Evolutionary conservation across 2,797 vertebrate species (phyloP).

Genomic region (Falco naumanni): DNA sequence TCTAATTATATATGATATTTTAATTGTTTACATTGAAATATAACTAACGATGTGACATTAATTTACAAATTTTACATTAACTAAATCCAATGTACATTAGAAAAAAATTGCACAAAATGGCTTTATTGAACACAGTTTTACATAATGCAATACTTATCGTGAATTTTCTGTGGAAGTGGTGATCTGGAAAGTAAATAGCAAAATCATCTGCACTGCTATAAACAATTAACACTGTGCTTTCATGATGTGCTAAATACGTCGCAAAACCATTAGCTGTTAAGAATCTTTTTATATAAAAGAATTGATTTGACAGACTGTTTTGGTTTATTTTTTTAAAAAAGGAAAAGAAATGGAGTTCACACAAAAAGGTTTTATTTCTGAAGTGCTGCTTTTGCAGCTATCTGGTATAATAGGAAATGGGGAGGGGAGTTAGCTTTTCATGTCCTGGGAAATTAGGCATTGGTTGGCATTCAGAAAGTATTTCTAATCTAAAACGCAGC

Average conservation of each 20-base stretch:
- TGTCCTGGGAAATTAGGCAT: neutral
- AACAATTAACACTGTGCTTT: neutral
- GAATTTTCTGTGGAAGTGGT: neutral
- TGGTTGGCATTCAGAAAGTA: neutral
- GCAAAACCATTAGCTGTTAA: neutral
- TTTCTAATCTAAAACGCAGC: neutral
- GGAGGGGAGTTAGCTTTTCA: neutral
- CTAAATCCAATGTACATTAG: neutral
- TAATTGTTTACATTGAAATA: neutral
- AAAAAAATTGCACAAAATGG: neutral
- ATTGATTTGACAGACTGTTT: neutral
- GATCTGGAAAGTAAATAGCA: neutral
- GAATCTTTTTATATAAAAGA: neutral
- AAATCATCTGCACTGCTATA: neutral
- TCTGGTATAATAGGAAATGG: neutral
- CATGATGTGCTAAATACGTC: neutral
- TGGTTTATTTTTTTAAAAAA: neutral
- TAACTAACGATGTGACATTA: neutral
- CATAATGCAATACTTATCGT: neutral
- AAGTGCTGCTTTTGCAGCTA: neutral
- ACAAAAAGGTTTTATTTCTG: neutral
- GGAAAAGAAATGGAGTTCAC: neutral
- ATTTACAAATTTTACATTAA: neutral
- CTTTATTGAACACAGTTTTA: neutral
- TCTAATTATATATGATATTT: neutral